Conservation (phyloP, 1,140 invertebrate genomes). For the Dreissena rostriformis region DNA sequence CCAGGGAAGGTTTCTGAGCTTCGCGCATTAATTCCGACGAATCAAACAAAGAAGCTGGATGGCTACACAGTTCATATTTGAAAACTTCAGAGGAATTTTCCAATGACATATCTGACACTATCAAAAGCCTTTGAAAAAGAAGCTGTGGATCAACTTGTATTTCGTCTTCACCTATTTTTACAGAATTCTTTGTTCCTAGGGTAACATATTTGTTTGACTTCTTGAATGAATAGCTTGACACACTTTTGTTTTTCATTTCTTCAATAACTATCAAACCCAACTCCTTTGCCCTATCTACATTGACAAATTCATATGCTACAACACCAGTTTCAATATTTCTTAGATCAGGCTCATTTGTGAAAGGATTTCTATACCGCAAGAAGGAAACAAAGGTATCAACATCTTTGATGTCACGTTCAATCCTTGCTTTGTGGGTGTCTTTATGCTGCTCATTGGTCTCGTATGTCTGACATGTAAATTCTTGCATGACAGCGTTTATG, state of each 20-base stretch:
- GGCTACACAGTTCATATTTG: constrained; percentile 57
- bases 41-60: constrained; percentile 59
- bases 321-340: constrained; percentile 52
- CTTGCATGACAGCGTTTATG: constrained; percentile 41
- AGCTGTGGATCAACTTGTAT: constrained; percentile 54
- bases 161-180: constrained; percentile 34
- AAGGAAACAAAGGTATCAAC: neutral
- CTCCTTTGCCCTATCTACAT: constrained; percentile 49
- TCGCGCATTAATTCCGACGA: constrained; percentile 36
- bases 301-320: constrained; percentile 24
- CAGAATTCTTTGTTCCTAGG: neutral
- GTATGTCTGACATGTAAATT: constrained; percentile 7
- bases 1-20: constrained; percentile 42
- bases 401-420: constrained; percentile 47
- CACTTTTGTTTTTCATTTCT: constrained; percentile 46
- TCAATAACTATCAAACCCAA: constrained; percentile 51
- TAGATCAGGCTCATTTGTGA: constrained; percentile 46
- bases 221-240: too few relatives aligned
- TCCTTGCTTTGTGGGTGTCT: constrained; percentile 19
- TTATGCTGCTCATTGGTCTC: too few relatives aligned
- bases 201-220: neutral
- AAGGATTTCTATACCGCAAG: constrained; percentile 47
- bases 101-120: neutral
- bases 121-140: constrained; percentile 61
- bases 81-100: constrained; percentile 40